These are phyloP conservation scores for Hiodon tergisus DNA, from an alignment of 2,113 vertebrate genomes.

Conservation along the genomic window DNA sequence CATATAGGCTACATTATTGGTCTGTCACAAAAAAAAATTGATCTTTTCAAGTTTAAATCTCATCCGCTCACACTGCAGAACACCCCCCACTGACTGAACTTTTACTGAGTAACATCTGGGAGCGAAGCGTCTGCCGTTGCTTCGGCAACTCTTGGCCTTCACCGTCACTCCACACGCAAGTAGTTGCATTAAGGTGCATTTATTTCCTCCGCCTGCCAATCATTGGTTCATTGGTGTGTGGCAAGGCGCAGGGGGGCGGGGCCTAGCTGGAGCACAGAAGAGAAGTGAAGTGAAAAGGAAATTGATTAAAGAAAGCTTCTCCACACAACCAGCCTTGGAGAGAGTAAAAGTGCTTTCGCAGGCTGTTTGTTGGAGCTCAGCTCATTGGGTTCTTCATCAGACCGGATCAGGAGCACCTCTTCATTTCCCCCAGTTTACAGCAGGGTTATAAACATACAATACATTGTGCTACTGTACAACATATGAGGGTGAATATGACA, in stretches of 20 bases:
- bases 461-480: slow-evolving; percentile 9
- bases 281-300: slow-evolving; percentile 27
- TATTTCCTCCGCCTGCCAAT: slow-evolving; percentile 3
- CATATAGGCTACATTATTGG: slow-evolving; percentile 31
- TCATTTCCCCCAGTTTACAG: slow-evolving; percentile 10
- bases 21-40: slow-evolving; percentile 28
- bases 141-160: background rate
- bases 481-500: slow-evolving; percentile 19
- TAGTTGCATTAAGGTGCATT: slow-evolving; percentile 25
- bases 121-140: background rate
- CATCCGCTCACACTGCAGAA: slow-evolving; percentile 14
- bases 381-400: too few relatives aligned
- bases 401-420: background rate
- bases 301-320: slow-evolving; percentile 10
- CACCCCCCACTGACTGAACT: background rate
- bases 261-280: background rate
- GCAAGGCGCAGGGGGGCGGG: slow-evolving; percentile 22
- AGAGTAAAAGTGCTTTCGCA: slow-evolving; percentile 22
- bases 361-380: background rate
- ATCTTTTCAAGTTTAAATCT: slow-evolving; percentile 23
- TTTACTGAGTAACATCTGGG: too few relatives aligned
- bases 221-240: background rate
- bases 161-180: background rate
- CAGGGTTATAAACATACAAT: background rate
- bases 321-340: slow-evolving; percentile 11